Evolutionary conservation across 1,140 invertebrate species (phyloP), one percentile per base, ranked within the genome.

Genomic region (Andrena cerasifolii): DNA sequence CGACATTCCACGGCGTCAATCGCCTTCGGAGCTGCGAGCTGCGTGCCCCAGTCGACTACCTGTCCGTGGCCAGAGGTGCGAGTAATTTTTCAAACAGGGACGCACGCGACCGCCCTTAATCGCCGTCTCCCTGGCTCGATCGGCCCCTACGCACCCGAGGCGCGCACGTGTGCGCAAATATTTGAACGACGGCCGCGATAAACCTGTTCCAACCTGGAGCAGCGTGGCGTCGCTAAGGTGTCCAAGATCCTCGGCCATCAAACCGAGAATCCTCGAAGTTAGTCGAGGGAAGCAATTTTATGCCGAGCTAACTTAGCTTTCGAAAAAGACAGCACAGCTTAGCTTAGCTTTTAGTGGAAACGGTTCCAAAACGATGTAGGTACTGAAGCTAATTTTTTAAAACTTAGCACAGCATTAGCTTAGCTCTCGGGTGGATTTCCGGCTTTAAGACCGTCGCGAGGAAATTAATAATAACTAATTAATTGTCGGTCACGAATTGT

Each of bases 1-100:
- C 56, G 51, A 54, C 59, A 73, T 83, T 83, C 61, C 54, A 47
- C 26, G 54, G 24, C 47, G 78, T 77, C 76, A 65, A 26, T 51
- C 78, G 53, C 28, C 66, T 56, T 21, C 12, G 26, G n/a, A 14
- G 16, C 14, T 49, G 51, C 40, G n/a, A 24, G 12, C 53, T 31
- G 18, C 7, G 49, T 8, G 49, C 0, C 51, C 26, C 12, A 24
- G 51, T 53, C 36, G 56, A 6, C 56, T 58, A 58, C 56, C 56
- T 36, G 56, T 58, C 40, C 43, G 43, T 45, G n/a, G 26, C 14
- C 10, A 12, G 54, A 31, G 2, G 33, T 0, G 24, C 10, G 59
- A 63, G 53, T 5, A 63, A 63, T 53, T 74, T 51, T 53, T 74
- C 58, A 66, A 59, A 21, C 14, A 5, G 12, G 2, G 1, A 1